These are phyloP conservation scores for Neolamprologus longior DNA, from an alignment of 2,113 vertebrate genomes.

Conservation along the genomic window DNA sequence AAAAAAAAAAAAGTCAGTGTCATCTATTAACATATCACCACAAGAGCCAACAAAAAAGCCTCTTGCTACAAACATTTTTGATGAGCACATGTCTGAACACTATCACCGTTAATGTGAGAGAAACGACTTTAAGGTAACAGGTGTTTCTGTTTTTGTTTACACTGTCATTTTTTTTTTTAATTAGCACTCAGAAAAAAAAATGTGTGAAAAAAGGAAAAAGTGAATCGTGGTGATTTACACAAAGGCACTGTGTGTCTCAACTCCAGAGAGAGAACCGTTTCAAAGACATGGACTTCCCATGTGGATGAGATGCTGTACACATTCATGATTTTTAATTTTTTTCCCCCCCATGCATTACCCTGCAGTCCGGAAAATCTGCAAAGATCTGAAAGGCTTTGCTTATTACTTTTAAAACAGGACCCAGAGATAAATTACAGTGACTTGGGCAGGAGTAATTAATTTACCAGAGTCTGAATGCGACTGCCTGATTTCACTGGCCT, in stretches of 20 bases:
- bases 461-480: conserved; percentile 34
- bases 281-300: neutral
- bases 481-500: conserved; percentile 70
- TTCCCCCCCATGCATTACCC: neutral
- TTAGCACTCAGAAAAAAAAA: conserved; percentile 42
- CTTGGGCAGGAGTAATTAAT: conserved; percentile 73
- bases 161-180: neutral
- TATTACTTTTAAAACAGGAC: conserved; percentile 59
- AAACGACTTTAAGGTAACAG: conserved; percentile 45
- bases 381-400: conserved; percentile 48
- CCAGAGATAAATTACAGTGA: conserved; percentile 80
- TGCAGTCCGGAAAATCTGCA: conserved; percentile 37
- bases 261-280: conserved; percentile 51
- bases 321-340: conserved; percentile 1
- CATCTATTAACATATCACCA: conserved; percentile 6
- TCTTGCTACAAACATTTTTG: conserved; percentile 28
- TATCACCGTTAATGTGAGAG: conserved; percentile 3
- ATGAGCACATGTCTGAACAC: conserved; percentile 18
- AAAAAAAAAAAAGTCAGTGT: conserved; percentile 9
- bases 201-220: neutral
- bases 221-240: conserved; percentile 28
- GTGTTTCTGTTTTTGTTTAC: conserved; percentile 30
- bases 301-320: conserved; percentile 18
- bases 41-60: conserved; percentile 21
- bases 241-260: conserved; percentile 72